Percentiles rank a stretch among this genome's conserved stretches.
phyloP scores from a whole-genome alignment of 1,140 invertebrate genomes.

The Lethocerus indicus region DNA sequence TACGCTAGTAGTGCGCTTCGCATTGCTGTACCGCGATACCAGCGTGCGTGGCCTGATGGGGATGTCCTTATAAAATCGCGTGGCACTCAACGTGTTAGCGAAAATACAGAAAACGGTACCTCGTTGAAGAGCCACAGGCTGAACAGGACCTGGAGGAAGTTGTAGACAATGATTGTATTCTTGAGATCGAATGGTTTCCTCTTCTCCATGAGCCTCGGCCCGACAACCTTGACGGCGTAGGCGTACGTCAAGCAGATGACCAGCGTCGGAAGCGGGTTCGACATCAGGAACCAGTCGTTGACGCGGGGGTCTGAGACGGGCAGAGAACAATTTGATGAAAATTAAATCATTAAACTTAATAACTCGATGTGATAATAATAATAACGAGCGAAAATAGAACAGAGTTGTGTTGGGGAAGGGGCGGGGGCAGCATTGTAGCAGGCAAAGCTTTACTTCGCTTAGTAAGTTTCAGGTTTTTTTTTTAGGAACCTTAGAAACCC shows the following conservation, averaged over 20 bases:
- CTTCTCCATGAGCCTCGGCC: conserved; percentile 72
- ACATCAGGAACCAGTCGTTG: conserved; percentile 70
- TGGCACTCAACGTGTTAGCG: conserved; percentile 2
- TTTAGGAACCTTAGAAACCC: neutral
- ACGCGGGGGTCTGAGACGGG: conserved; percentile 53
- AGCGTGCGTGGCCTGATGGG: too few relatives aligned
- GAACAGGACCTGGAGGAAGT: conserved; percentile 69
- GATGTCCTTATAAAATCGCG: too few relatives aligned
- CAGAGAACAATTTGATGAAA: conserved; percentile 6
- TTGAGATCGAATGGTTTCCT: conserved; percentile 67
- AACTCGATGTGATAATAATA: neutral
- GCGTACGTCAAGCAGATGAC: conserved; percentile 57
- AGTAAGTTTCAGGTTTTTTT: neutral
- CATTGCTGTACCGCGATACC: too few relatives aligned
- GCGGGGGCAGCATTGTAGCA: neutral
- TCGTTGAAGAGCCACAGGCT: conserved; percentile 68
- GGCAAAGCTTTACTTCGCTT: neutral
- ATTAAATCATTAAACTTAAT: neutral
- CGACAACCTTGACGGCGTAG: conserved; percentile 56
- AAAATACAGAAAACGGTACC: conserved; percentile 30
- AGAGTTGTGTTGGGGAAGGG: neutral
- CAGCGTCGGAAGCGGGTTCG: conserved; percentile 63
- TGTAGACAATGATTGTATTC: conserved; percentile 63
- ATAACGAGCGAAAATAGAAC: neutral
- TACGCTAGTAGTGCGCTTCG: too few relatives aligned